These are phyloP conservation scores for Daboia siamensis DNA, from an alignment of 2,113 vertebrate genomes.

Conservation along the genomic window DNA sequence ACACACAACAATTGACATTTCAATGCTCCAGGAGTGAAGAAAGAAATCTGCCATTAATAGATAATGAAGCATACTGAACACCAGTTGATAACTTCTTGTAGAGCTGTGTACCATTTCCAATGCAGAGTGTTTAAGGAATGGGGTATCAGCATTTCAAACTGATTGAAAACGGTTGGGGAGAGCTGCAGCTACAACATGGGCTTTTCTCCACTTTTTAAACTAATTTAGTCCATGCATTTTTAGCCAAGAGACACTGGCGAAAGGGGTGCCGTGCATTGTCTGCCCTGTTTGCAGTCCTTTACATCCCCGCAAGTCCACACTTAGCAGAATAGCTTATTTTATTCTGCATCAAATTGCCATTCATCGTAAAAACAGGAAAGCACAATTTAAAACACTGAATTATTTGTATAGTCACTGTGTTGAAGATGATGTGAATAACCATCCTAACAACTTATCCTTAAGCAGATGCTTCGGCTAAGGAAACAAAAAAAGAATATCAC, in stretches of 20 bases:
- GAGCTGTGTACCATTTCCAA: neutral
- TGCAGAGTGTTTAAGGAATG: neutral
- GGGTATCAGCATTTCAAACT: neutral
- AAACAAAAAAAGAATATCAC: neutral
- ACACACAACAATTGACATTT: neutral
- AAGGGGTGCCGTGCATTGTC: rapidly evolving
- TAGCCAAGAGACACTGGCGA: neutral
- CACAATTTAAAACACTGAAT: no score
- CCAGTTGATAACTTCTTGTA: neutral
- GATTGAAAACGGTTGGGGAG: neutral
- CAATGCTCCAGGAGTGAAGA: neutral
- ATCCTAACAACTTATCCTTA: slow-evolving; percentile 13
- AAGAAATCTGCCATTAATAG: neutral
- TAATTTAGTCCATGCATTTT: neutral
- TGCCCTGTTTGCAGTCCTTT: neutral
- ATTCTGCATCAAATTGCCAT: neutral
- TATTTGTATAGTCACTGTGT: neutral
- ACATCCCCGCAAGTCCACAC: neutral
- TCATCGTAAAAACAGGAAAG: neutral
- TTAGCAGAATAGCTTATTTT: neutral
- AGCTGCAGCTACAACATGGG: neutral
- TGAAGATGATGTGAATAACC: neutral
- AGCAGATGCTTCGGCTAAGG: neutral
- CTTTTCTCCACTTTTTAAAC: neutral
- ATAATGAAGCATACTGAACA: neutral